Evolutionary conservation across 2,888 invertebrate species (phyloP).

Genomic region (Andricus quercusramuli): DNA sequence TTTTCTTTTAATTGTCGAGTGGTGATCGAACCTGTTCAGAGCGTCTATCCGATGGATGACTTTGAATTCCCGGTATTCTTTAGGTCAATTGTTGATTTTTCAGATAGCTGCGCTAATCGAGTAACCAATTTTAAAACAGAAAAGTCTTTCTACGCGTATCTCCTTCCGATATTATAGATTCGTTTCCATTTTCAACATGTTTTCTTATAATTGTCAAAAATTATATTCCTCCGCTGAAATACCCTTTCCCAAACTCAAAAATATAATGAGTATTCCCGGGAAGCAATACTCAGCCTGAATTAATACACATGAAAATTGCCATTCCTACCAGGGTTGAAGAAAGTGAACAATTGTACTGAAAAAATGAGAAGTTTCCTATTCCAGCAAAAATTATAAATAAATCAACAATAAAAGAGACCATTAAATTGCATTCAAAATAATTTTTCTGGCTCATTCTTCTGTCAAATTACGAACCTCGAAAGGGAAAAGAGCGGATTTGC

Average conservation of each 20-base stretch:
- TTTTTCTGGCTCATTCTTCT: conserved; percentile 44
- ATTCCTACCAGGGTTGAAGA: no score
- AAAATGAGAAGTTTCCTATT: not conserved
- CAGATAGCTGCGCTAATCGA: conserved; percentile 74
- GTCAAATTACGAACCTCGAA: conserved; percentile 60
- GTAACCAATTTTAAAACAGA: conserved; percentile 73
- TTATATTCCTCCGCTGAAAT: no score
- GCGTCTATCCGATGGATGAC: no score
- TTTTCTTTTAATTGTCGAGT: not conserved
- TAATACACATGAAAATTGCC: no score
- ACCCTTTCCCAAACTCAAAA: no score
- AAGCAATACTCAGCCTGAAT: no score
- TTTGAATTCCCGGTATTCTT: no score
- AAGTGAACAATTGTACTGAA: not conserved
- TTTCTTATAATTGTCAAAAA: no score
- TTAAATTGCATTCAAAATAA: not conserved
- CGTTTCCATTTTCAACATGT: not conserved
- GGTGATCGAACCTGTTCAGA: not conserved
- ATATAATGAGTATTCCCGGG: no score
- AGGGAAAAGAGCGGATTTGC: conserved; percentile 63
- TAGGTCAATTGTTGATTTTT: conserved; percentile 20
- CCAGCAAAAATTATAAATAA: not conserved
- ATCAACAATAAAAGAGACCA: not conserved
- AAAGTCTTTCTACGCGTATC: conserved; percentile 63
- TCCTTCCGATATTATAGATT: conserved; percentile 46